Base-by-base conservation (phyloP, 1,140 invertebrate species). In the Tetragonula clypearis region DNA sequence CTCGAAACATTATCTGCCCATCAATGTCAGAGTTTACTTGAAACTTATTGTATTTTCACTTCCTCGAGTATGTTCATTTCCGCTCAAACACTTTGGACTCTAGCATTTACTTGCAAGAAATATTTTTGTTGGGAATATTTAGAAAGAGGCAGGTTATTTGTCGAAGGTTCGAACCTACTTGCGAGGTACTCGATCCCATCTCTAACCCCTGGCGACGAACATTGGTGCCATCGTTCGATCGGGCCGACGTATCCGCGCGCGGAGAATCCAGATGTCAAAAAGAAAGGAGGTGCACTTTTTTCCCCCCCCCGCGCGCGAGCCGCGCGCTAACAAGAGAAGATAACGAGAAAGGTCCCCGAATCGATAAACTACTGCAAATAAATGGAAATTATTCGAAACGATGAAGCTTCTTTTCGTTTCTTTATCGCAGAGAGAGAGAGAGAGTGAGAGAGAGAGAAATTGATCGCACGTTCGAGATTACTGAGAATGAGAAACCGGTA, bases 321-420 rank as follows among this genome's bases (percentile, higher is more conserved):
- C 68, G 49, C 30, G 79, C 65, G 84, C 60, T 82, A 82, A 86
- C 80, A 82, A 75, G 80, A 68, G 69, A 69, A 19, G 53, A 79
- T 84, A 84, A 84, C 82, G 66, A 84, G 82, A 69, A 12, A 41
- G 56, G 76, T 72, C 77, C 72, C 41, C 58, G 41, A 19, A 84
- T 73, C 82, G 77, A 84, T 84, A 84, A 84, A 79, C 76, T 49
- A 65, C 21, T 62, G 82, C 68, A 72, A 84, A 84, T 84, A 84
- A 84, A 79, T 79, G 76, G 76, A 73, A 72, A 79, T 72, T 19
- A 84, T 53, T 58, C 66, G 66, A 53, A 60, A 21, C 53, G 41
- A 41, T 17, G 3, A 26, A 26, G 9, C 49, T n/a, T 19, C 23
- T 35, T 62, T 83, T 78, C 55, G 53, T 72, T 80, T 58, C 49